Percentiles rank a stretch among this genome's conserved stretches.
Evolutionary conservation across 2,888 invertebrate species (phyloP).

Genomic region (Carcina quercana): DNA sequence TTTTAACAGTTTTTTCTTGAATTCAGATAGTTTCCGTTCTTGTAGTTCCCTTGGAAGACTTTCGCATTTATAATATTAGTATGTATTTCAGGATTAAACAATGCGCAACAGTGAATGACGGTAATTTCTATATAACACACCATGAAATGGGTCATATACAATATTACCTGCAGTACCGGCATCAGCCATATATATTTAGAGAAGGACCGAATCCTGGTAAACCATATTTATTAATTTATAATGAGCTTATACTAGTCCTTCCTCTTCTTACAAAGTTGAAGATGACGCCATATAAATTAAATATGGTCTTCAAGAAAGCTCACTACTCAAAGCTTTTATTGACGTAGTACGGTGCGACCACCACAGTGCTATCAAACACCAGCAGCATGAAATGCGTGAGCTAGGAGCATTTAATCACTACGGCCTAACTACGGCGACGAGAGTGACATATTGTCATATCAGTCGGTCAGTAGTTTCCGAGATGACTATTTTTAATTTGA

Average conservation of each 20-base stretch:
- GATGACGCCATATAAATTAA: background rate
- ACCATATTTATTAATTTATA: background rate
- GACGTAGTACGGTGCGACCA: background rate
- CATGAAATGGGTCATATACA: constrained; percentile 90
- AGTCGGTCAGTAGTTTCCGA: no score
- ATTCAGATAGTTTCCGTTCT: no score
- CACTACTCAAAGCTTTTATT: background rate
- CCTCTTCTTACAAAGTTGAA: background rate
- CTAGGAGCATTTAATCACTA: no score
- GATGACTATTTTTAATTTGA: no score
- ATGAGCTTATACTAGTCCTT: background rate
- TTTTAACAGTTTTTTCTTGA: no score
- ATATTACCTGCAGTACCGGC: constrained; percentile 83
- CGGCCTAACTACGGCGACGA: no score
- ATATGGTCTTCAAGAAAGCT: background rate
- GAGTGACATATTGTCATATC: no score
- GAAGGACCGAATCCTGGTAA: constrained; percentile 80
- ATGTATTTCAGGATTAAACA: constrained; percentile 75
- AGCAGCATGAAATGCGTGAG: no score
- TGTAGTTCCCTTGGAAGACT: no score
- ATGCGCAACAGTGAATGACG: constrained; percentile 72
- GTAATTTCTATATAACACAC: constrained; percentile 78
- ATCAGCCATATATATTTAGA: constrained; percentile 81
- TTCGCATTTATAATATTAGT: no score
- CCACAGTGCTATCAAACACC: background rate